These are phyloP conservation scores for Sciurus vulgaris DNA, from an alignment of 2,797 vertebrate species.

Conservation along the genomic window DNA sequence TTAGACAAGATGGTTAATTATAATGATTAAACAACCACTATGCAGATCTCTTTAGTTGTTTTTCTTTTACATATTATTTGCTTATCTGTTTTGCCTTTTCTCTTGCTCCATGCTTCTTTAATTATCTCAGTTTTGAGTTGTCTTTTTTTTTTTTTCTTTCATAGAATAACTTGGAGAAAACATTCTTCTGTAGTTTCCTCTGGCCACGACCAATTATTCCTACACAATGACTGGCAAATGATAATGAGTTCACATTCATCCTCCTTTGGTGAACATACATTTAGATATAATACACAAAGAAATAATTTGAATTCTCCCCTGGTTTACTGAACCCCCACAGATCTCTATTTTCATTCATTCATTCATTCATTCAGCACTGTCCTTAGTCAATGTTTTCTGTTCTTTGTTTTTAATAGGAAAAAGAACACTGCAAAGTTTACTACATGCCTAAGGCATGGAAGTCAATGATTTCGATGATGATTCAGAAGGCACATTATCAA, in stretches of 20 bases:
- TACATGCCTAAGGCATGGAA: too few species aligned
- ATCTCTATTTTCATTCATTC: not conserved
- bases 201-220: not conserved
- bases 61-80: not conserved
- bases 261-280: not conserved
- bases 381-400: not conserved
- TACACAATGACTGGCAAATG: not conserved
- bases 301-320: not conserved
- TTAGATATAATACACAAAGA: not conserved
- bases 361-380: not conserved
- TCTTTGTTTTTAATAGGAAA: not conserved
- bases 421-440: not conserved
- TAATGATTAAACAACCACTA: not conserved
- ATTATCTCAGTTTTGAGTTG: not conserved
- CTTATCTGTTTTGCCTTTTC: not conserved
- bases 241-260: not conserved
- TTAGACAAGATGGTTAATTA: not conserved
- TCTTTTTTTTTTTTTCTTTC: not conserved
- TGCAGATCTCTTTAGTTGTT: not conserved
- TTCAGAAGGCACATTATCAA: not conserved
- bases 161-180: conserved; percentile 45
- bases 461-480: not conserved
- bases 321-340: not conserved
- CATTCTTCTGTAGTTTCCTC: not conserved
- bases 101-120: not conserved